Conservation (phyloP, 2,888 invertebrate genomes). For the Ashinkailepas kermadecensis region DNA sequence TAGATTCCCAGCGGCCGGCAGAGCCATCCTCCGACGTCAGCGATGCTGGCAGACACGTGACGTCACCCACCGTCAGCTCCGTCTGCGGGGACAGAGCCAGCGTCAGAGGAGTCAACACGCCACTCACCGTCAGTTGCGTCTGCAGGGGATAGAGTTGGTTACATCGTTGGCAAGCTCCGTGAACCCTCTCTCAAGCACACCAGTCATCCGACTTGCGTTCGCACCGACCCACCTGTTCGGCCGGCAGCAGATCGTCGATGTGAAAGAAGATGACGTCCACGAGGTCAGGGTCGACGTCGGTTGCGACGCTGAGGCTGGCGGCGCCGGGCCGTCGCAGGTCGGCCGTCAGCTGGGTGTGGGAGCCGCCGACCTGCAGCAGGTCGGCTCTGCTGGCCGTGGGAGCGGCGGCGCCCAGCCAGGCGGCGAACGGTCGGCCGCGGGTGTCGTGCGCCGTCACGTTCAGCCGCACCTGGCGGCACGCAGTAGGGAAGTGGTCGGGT, state of each 20-base stretch:
- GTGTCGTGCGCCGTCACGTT: constrained; percentile 17
- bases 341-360: background rate
- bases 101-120: background rate
- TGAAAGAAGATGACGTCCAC: background rate
- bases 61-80: constrained; percentile 15
- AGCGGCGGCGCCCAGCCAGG: background rate
- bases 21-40: background rate
- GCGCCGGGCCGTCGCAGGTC: background rate
- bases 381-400: constrained; percentile 5
- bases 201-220: too few species aligned
- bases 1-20: background rate
- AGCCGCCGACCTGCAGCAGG: background rate
- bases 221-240: background rate
- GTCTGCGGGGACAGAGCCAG: background rate
- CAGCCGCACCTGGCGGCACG: background rate
- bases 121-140: background rate
- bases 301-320: background rate
- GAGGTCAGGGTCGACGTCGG: background rate
- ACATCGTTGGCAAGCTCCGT: too few species aligned
- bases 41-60: background rate
- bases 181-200: too few species aligned
- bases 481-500: too few species aligned
- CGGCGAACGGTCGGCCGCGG: background rate
- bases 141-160: too few species aligned
- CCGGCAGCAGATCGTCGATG: background rate